Base-by-base conservation (phyloP, 2,888 invertebrate species). In the Cabera pusaria region DNA sequence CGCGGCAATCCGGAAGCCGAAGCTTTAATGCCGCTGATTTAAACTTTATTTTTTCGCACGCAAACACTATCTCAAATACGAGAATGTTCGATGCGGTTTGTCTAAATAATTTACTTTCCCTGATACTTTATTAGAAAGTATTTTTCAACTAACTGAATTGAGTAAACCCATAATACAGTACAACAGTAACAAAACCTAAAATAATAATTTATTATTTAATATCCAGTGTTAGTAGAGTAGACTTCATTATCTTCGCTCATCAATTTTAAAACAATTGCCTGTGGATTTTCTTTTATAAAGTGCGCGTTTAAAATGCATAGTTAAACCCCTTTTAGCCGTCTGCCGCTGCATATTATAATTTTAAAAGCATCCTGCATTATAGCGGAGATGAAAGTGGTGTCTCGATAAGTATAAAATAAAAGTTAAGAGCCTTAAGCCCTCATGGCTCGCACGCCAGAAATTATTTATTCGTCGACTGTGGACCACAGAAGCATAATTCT, bases 381-480 rank as follows among this genome's bases (percentile, higher is more conserved):
- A 66, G 64, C 65, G 66, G 57, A 71, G 73, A 77, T 77, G 73
- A 82, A 80, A 80, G 68, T 75, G 68, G 67, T 72, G 68, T 72
- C 71, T 67, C 79, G 74, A 82, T 83, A 81, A 78, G 74, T 73
- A 72, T 74, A 67, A 73, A 73, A 75, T 76, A 70, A 72, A 70
- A 73, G 68, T 59, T 54, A 62, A 59, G 60, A 60, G 64, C 58
- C 50, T 55, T 55, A 59, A 55, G 56, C 49, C 47, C 40, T 42
- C 39, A 32, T 42, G 52, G 49, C 51, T 50, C 55, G 56, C 53
- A 59, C 59, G 58, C 57, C 57, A 58, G 47, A 45, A 58, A 55
- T 67, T 67, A 68, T 66, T 68, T 68, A 71, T 71, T 59, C 56
- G 58, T 59, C 58, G 56, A 58, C 65, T 58, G 51, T 47, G 44